Evolutionary conservation across 2,888 invertebrate genomes (phyloP).

Genomic region (Balanococcus diminutus): DNA sequence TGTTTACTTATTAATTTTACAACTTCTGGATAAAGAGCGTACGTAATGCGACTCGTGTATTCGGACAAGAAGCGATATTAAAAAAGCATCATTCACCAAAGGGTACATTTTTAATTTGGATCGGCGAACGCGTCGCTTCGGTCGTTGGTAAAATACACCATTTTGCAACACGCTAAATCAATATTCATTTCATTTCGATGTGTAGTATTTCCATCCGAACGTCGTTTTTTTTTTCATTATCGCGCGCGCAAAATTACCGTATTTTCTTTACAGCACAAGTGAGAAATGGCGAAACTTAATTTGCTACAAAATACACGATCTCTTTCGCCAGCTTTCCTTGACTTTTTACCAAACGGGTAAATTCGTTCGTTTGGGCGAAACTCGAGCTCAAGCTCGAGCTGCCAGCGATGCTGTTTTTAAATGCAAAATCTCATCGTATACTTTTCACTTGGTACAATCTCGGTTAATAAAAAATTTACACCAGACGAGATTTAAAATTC

Average conservation of each 20-base stretch:
- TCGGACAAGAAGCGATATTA: not conserved
- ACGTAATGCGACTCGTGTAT: no score
- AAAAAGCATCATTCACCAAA: slow-evolving; percentile 9
- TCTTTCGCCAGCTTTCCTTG: not conserved
- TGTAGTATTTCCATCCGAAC: not conserved
- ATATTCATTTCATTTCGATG: slow-evolving; percentile 9
- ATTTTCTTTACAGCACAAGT: not conserved
- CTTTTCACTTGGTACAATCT: not conserved
- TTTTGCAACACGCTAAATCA: slow-evolving; percentile 12
- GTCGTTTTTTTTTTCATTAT: not conserved
- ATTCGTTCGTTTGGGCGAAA: not conserved
- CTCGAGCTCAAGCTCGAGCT: not conserved
- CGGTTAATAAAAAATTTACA: not conserved
- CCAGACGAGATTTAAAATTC: not conserved
- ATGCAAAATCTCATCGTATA: not conserved
- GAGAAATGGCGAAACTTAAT: slow-evolving; percentile 2
- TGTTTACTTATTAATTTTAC: slow-evolving; percentile 25
- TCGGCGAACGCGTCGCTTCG: not conserved
- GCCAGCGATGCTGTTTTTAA: not conserved
- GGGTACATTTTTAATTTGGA: slow-evolving; percentile 26
- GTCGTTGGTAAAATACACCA: not conserved
- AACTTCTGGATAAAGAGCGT: not conserved
- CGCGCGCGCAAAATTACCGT: not conserved
- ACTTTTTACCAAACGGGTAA: not conserved
- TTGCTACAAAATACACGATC: not conserved